Evolutionary conservation across 2,888 invertebrate genomes (phyloP), one percentile per base, ranked within the genome.

Genomic region (Clanis bilineata): DNA sequence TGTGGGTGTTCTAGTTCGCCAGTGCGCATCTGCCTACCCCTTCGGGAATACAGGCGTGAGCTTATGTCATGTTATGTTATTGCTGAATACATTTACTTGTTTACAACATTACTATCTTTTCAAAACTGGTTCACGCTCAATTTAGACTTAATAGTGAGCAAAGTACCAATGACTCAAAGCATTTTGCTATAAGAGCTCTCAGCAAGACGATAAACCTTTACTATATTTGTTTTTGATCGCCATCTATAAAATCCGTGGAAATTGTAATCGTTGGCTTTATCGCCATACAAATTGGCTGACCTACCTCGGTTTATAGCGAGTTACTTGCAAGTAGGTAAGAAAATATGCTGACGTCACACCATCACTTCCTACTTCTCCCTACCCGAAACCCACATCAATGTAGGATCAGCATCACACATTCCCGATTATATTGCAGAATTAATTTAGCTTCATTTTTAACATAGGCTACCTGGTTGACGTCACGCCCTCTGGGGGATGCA

Each of bases 151-250:
- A 9, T 47, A 25, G 28, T 47, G 28, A 28, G 15, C 15, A 7
- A 25, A 47, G 15, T 7, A 15, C 66, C 69, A 72, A 60, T 64
- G 45, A 23, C 47, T 58, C 38, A 38, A 45, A 47, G 25, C 39
- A 12, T 22, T 21, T 51, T 22, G 58, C 23, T 38, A 51, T 51
- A 39, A 44, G 38, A 23, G 32, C 36, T 15, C 15, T 58, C 32
- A 47, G 5, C 15, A 36, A 47, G 41, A 18, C 41, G 4, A 38
- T 45, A 38, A 45, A 58, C 51, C 45, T n/a, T 23, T 51, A 51
- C 32, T 51, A 51, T 51, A 51, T 51, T 51, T 51, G 51, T 51
- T 51, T 41, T 51, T 51, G 51, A 51, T 51, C 51, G 51, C 45
- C 45, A 45, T 51, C 47, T 18, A 28, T 51, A 51, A 51, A 51